Base-by-base conservation (phyloP, 2,888 invertebrate species). In the Hedya salicella region DNA sequence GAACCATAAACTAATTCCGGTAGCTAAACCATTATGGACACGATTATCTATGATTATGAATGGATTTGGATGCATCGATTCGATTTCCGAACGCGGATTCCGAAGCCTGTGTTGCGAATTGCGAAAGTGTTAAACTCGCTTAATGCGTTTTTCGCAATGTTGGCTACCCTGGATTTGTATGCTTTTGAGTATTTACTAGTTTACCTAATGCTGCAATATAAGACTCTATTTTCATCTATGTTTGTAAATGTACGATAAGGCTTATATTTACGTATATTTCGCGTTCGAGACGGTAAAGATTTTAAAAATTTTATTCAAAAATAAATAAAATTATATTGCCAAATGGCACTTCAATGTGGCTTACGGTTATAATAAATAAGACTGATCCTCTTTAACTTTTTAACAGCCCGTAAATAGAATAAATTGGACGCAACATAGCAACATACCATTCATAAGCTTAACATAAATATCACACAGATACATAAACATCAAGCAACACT, bases 1-100 rank as follows among this genome's bases (percentile, higher is more conserved):
- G 85, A 83, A 85, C 86, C 80, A 90, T 91, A 90, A 90, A 90
- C 82, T 81, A 89, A 91, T 91, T 88, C 91, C 91, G 89, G 91
- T 91, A 91, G 91, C 90, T 75, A 77, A 75, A 76, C 82, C 80
- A 86, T 87, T 88, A 88, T 82, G 75, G 81, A 81, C 77, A 75
- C 82, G 81, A 83, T 85, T 87, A 86, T 84, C 81, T 78, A 64
- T 68, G 71, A 70, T 77, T 80, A 80, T 80, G 78, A 77, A 77
- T 78, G 67, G 67, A 62, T 69, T 69, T 76, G 68, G 74, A 75
- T 68, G 73, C 75, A 72, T 69, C 14, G 50, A 44, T 56, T 62
- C 44, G 57, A 48, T 62, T 60, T 62, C 59, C 71, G 73, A 74
- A 74, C 62, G 67, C 62, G 68, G 66, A 68, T 54, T 69, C 72